A percentile compares a stretch with the other conserved stretches of the same genome.
Evolutionary conservation across 2,797 vertebrate genomes (phyloP).

Genomic region (Benthosema pterotum): DNA sequence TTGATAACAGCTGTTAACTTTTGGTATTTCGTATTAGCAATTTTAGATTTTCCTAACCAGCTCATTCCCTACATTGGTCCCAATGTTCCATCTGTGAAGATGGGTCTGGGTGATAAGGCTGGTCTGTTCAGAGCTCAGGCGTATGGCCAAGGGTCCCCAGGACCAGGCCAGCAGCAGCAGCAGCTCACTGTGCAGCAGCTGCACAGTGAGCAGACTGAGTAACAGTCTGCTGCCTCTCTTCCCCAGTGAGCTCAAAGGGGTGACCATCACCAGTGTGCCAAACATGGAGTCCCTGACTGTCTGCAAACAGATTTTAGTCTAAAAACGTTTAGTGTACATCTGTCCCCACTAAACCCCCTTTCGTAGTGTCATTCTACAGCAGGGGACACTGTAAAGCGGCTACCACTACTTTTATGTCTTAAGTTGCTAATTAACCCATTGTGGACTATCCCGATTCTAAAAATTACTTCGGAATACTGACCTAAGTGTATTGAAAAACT

Average conservation of each 20-base stretch:
- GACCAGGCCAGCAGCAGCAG: constrained; percentile 88
- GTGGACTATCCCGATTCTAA: too few relatives aligned
- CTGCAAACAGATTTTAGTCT: not conserved
- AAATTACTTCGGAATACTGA: too few relatives aligned
- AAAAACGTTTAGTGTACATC: not conserved
- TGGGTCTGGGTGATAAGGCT: constrained; percentile 88
- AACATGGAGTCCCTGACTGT: constrained; percentile 85
- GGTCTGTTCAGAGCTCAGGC: constrained; percentile 87
- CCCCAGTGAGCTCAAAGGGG: constrained; percentile 91
- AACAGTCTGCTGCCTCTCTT: constrained; percentile 92
- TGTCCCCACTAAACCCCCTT: not conserved
- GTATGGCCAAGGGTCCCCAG: constrained; percentile 84
- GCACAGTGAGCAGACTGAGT: too few relatives aligned
- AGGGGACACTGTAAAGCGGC: too few relatives aligned
- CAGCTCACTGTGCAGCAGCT: constrained; percentile 84
- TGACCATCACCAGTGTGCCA: constrained; percentile 85
- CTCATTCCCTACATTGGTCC: not conserved
- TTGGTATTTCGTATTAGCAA: not conserved
- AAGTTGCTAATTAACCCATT: too few relatives aligned
- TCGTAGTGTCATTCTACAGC: too few relatives aligned
- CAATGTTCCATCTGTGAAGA: constrained; percentile 70
- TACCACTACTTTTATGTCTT: too few relatives aligned
- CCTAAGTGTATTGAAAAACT: too few relatives aligned
- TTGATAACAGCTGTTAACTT: too few relatives aligned
- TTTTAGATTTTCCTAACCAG: too few relatives aligned